A percentile compares a stretch with the other conserved stretches of the same genome.
These are phyloP conservation scores for Chiroxiphia lanceolata DNA, from an alignment of 2,797 vertebrate species.

Conservation along the genomic window DNA sequence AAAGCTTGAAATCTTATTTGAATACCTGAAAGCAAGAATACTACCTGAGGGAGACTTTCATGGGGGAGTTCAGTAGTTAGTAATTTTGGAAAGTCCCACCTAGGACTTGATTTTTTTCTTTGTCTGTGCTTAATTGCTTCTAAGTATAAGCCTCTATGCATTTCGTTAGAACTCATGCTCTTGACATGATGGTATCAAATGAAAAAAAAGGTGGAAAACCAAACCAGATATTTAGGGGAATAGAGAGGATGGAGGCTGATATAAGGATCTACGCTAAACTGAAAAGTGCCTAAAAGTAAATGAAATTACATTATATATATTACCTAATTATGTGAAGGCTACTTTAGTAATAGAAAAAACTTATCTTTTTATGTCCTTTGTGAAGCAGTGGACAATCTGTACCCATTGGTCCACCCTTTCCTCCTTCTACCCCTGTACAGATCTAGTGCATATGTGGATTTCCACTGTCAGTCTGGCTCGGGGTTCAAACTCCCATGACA, in stretches of 20 bases:
- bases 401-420: neutral
- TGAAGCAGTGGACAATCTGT: neutral
- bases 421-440: neutral
- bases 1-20: neutral
- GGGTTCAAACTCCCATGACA: fast-evolving
- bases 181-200: neutral
- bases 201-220: neutral
- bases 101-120: neutral
- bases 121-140: neutral
- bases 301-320: neutral
- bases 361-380: neutral
- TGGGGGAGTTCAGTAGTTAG: neutral
- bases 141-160: neutral
- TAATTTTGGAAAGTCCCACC: neutral
- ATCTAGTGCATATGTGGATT: fast-evolving
- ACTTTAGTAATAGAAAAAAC: neutral
- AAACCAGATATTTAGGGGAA: neutral
- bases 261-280: neutral
- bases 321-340: neutral
- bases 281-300: neutral
- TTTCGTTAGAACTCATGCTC: neutral
- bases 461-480: fast-evolving
- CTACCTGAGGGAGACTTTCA: neutral
- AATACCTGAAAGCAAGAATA: neutral
- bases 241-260: neutral